These are phyloP conservation scores for Parelbella ahira DNA, from an alignment of 2,888 invertebrate species.

Conservation along the genomic window DNA sequence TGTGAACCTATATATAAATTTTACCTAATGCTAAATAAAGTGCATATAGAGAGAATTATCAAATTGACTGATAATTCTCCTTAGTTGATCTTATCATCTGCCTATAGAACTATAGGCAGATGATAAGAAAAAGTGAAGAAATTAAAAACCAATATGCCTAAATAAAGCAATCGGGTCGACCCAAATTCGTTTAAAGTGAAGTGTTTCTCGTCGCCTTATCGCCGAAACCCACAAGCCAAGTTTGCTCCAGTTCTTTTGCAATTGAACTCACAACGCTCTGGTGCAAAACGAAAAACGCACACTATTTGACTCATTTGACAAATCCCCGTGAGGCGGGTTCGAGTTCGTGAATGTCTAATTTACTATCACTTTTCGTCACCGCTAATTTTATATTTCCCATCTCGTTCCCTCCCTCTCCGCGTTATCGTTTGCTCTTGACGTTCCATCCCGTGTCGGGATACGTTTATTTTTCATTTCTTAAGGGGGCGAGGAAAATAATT, in stretches of 20 bases:
- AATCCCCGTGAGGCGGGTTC: slow-evolving; percentile 45
- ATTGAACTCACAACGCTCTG: slow-evolving; percentile 38
- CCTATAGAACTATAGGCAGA: too few relatives aligned
- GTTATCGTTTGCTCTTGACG: too few relatives aligned
- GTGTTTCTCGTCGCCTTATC: slow-evolving; percentile 35
- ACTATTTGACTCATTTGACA: slow-evolving; percentile 57
- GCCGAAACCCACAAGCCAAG: slow-evolving; percentile 38
- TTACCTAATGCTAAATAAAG: too few relatives aligned
- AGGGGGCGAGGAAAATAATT: slow-evolving; percentile 74
- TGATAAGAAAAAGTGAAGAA: not conserved
- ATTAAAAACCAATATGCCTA: slow-evolving; percentile 3
- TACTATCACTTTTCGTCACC: slow-evolving; percentile 39
- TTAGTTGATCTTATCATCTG: too few relatives aligned
- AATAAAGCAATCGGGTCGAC: slow-evolving; percentile 2
- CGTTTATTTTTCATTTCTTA: slow-evolving; percentile 78
- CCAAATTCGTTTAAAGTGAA: slow-evolving; percentile 27
- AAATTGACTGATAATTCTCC: too few relatives aligned
- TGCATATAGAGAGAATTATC: too few relatives aligned
- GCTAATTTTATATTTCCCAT: slow-evolving; percentile 30
- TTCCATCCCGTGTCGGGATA: slow-evolving; percentile 40
- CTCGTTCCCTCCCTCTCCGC: slow-evolving; percentile 35
- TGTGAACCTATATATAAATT: too few relatives aligned
- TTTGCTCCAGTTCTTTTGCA: slow-evolving; percentile 47
- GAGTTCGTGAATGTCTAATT: slow-evolving; percentile 33
- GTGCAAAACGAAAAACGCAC: slow-evolving; percentile 37